Evolutionary conservation across 2,797 vertebrate genomes (phyloP), one percentile per base, ranked within the genome.

Genomic region (Podarcis siculus): DNA sequence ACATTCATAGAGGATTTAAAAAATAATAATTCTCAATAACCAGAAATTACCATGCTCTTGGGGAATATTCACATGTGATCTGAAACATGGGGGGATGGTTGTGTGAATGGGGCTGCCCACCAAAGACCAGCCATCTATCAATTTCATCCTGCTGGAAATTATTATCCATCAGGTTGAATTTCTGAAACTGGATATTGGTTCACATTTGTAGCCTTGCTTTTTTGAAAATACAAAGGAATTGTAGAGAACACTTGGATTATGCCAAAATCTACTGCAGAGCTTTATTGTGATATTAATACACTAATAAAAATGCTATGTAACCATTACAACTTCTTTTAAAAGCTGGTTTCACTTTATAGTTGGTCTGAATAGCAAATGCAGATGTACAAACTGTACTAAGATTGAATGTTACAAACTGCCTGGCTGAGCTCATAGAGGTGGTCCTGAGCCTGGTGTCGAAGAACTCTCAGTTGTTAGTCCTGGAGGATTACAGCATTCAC

Each of bases 331-430:
- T 86, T 8, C 3, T 58, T 90, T 79, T 86, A 82, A 79, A 90
- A 88, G 83, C 42, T 0, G 71, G 1, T 92, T 90, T 80, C 87
- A 88, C 90, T 93, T 94, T 89, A 67, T 42, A 39, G 72, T 30
- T 77, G 87, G 84, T 83, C 83, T 90, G 85, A 93, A 91, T 90
- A 90, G 89, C 89, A 93, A 91, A 91, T 91, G 86, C 82, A 87
- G 90, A 89, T 93, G 80, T 92, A 83, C 71, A 58, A 85, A 86
- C 67, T 91, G 82, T 92, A 75, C 90, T 92, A 90, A 77, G 55
- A 90, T 83, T 90, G 84, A 88, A 39, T 35, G 15, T 79, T 67
- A 49, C 55, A 77, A 45, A 86, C 30, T 79, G 3, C 13, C 27
- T 35, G 8, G 13, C 42, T 61, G 45, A 39, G 78, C 79, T 82